phyloP scores from a whole-genome alignment of 2,888 invertebrate species.

The Drosophila niveifrons region DNA sequence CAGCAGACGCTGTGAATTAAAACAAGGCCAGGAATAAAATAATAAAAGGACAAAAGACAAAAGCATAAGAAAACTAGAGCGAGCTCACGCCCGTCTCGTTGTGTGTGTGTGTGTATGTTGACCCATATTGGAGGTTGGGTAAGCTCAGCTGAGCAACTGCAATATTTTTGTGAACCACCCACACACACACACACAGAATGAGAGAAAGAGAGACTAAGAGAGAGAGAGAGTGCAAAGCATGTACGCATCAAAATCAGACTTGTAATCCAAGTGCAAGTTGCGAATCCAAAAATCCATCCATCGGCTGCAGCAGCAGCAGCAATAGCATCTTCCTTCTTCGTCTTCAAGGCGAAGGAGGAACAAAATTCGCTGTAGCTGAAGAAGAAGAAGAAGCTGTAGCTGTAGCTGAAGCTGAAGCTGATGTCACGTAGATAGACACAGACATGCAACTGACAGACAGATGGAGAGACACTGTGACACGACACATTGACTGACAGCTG shows the following conservation, averaged over 20 bases:
- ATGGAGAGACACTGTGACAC: constrained; percentile 83
- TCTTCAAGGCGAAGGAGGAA: constrained; percentile 57
- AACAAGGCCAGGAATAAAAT: constrained; percentile 82
- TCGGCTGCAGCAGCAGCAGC: constrained; percentile 75
- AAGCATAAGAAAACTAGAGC: constrained; percentile 79
- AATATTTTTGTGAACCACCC: constrained; percentile 57
- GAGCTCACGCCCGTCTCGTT: constrained; percentile 34
- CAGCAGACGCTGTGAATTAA: constrained; percentile 80
- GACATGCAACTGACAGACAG: constrained; percentile 84
- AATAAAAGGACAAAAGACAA: constrained; percentile 82
- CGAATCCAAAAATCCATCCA: constrained; percentile 82
- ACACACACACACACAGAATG: constrained; percentile 9
- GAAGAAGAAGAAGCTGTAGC: constrained; percentile 44
- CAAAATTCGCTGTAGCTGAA: constrained; percentile 60
- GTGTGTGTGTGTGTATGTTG: constrained; percentile 41
- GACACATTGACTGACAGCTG: constrained; percentile 83
- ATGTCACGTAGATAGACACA: constrained; percentile 82
- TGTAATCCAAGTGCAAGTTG: constrained; percentile 82
- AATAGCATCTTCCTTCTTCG: constrained; percentile 42
- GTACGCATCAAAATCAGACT: constrained; percentile 82
- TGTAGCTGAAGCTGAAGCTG: constrained; percentile 65
- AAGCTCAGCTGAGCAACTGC: constrained; percentile 60
- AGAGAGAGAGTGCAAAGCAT: constrained; percentile 47
- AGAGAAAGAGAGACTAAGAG: neutral
- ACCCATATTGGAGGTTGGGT: constrained; percentile 61